Evolutionary conservation across 2,888 invertebrate genomes (phyloP).

Genomic region (Antheraea yamamai): DNA sequence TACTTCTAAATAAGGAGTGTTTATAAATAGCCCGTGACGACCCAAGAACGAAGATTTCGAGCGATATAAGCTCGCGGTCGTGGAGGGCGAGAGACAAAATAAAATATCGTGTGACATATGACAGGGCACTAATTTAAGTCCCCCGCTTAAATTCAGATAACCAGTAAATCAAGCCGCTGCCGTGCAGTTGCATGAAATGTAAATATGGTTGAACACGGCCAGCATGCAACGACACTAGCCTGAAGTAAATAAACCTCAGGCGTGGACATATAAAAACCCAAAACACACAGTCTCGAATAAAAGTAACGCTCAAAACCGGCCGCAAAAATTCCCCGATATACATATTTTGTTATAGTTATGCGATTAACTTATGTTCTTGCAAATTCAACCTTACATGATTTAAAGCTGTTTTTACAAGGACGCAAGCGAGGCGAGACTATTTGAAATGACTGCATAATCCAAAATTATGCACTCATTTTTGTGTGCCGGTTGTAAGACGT

Average conservation of each 20-base stretch:
- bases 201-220: constrained; percentile 69
- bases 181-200: constrained; percentile 57
- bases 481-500: too few species aligned
- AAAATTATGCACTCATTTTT: too few species aligned
- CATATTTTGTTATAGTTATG: too few species aligned
- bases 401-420: too few species aligned
- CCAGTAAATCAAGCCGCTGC: constrained; percentile 76
- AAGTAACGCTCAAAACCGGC: too few species aligned
- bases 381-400: too few species aligned
- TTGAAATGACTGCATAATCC: too few species aligned
- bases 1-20: constrained; percentile 66
- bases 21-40: constrained; percentile 73
- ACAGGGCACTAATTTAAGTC: constrained; percentile 74
- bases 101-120: constrained; percentile 74
- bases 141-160: constrained; percentile 59
- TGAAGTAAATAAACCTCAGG: constrained; percentile 51
- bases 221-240: constrained; percentile 2
- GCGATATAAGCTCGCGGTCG: constrained; percentile 58
- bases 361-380: too few species aligned
- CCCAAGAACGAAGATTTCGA: constrained; percentile 64
- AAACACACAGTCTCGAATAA: too few species aligned
- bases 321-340: too few species aligned
- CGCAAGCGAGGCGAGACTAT: too few species aligned
- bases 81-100: constrained; percentile 56
- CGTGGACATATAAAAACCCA: too few species aligned